Evolutionary conservation across 2,888 invertebrate genomes (phyloP).

Genomic region (Neria commutata): DNA sequence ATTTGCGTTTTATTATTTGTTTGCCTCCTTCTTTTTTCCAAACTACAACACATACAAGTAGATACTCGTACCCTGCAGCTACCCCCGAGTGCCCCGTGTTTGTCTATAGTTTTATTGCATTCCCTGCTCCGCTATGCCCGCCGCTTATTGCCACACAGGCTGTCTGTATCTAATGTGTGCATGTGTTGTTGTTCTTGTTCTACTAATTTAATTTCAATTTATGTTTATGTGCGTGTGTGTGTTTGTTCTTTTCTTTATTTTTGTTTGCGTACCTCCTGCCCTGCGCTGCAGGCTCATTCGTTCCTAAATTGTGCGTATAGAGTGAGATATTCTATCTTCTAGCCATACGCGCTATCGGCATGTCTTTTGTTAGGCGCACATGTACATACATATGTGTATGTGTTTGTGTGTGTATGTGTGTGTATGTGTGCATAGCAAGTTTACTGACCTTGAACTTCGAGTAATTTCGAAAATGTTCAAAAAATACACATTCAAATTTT

Average conservation of each 20-base stretch:
- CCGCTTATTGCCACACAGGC: no score
- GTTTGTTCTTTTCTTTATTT: background rate
- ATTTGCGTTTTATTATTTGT: background rate
- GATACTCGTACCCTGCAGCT: no score
- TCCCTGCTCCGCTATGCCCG: no score
- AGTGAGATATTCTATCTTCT: no score
- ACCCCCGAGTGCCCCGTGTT: no score
- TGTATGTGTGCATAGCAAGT: conserved; percentile 53
- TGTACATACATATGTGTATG: background rate
- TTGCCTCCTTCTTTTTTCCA: background rate
- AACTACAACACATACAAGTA: no score
- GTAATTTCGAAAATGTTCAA: conserved; percentile 33
- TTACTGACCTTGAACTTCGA: conserved; percentile 62
- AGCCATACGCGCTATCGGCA: no score
- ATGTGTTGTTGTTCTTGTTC: background rate
- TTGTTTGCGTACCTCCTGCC: background rate
- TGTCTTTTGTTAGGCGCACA: background rate
- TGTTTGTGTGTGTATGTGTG: conserved; percentile 18
- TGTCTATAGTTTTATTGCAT: no score
- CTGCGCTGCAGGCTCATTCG: no score
- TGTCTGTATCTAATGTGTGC: no score
- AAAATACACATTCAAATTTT: no score
- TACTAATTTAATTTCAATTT: background rate
- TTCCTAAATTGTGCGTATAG: no score
- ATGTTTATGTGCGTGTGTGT: background rate